These are phyloP conservation scores for Drosophila lacicola DNA, from an alignment of 2,888 invertebrate species.

Conservation along the genomic window DNA sequence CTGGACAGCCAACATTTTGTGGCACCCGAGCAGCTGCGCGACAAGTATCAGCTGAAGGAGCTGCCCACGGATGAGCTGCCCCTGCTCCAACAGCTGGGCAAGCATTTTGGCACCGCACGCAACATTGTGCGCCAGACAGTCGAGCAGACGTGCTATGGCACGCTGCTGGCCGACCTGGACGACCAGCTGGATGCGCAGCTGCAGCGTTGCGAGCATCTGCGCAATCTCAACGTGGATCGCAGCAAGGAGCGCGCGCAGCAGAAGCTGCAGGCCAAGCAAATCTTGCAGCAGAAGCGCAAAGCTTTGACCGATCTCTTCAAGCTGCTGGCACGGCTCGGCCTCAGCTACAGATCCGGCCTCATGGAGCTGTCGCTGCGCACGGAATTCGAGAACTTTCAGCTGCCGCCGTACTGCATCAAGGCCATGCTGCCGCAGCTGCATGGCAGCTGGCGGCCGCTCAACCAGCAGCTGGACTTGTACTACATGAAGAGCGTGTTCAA, in stretches of 20 bases:
- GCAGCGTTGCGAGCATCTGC: slow-evolving; percentile 89
- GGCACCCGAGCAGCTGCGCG: slow-evolving; percentile 69
- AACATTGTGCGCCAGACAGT: slow-evolving; percentile 89
- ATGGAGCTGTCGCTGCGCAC: slow-evolving; percentile 86
- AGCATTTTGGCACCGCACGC: slow-evolving; percentile 88
- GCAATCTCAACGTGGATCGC: slow-evolving; percentile 85
- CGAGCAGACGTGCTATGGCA: slow-evolving; percentile 86
- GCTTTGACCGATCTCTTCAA: slow-evolving; percentile 95
- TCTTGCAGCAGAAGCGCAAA: slow-evolving; percentile 93
- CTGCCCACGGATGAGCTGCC: slow-evolving; percentile 24
- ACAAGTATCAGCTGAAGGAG: slow-evolving; percentile 51
- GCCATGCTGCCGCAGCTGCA: slow-evolving; percentile 86
- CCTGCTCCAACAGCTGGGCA: slow-evolving; percentile 81
- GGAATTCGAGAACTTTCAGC: slow-evolving; percentile 87
- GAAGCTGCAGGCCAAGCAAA: slow-evolving; percentile 91
- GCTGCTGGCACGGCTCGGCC: slow-evolving; percentile 89
- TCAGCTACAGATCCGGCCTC: slow-evolving; percentile 93
- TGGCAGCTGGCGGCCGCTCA: slow-evolving; percentile 83
- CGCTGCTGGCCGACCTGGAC: slow-evolving; percentile 88
- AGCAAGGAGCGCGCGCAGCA: slow-evolving; percentile 88
- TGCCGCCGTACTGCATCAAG: slow-evolving; percentile 90
- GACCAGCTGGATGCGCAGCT: slow-evolving; percentile 89
- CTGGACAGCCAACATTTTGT: slow-evolving; percentile 84
- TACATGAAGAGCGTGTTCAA: slow-evolving; percentile 84
- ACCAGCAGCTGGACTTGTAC: slow-evolving; percentile 82